Evolutionary conservation across 2,888 invertebrate species (phyloP).

Genomic region (Drosophila yooni): DNA sequence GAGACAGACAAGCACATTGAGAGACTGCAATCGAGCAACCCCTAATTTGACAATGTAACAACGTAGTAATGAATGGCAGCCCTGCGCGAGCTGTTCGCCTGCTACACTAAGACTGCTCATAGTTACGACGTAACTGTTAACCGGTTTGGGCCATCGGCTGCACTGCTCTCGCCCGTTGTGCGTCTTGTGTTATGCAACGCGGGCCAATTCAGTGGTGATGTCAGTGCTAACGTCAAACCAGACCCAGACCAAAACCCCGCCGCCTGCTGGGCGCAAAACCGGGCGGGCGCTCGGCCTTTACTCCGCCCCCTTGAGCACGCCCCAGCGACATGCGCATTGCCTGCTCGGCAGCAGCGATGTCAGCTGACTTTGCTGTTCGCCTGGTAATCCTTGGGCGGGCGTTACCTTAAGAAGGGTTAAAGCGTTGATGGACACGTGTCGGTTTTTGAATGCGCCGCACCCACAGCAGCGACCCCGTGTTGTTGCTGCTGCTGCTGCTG

Average conservation of each 20-base stretch:
- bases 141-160: constrained; percentile 57
- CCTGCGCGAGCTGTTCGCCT: constrained; percentile 75
- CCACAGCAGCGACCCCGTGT: constrained; percentile 33
- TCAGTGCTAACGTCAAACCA: constrained; percentile 58
- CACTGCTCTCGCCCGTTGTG: constrained; percentile 52
- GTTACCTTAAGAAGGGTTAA: constrained; percentile 86
- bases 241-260: constrained; percentile 27
- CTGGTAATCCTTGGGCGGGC: constrained; percentile 85
- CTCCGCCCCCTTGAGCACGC: constrained; percentile 75
- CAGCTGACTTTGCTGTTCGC: constrained; percentile 70
- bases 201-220: constrained; percentile 21
- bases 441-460: constrained; percentile 63
- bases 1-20: neutral
- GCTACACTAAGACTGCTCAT: constrained; percentile 84
- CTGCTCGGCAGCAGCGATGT: neutral
- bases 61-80: constrained; percentile 75
- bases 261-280: constrained; percentile 37
- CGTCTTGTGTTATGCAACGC: constrained; percentile 62
- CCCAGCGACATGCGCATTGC: constrained; percentile 64
- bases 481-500: constrained; percentile 13
- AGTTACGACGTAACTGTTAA: constrained; percentile 85
- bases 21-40: constrained; percentile 35
- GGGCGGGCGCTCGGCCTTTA: constrained; percentile 57
- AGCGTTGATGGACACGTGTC: constrained; percentile 85
- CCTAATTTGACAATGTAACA: constrained; percentile 71